Base-by-base conservation (phyloP, 2,113 vertebrate species). In the Scolopax mira region DNA sequence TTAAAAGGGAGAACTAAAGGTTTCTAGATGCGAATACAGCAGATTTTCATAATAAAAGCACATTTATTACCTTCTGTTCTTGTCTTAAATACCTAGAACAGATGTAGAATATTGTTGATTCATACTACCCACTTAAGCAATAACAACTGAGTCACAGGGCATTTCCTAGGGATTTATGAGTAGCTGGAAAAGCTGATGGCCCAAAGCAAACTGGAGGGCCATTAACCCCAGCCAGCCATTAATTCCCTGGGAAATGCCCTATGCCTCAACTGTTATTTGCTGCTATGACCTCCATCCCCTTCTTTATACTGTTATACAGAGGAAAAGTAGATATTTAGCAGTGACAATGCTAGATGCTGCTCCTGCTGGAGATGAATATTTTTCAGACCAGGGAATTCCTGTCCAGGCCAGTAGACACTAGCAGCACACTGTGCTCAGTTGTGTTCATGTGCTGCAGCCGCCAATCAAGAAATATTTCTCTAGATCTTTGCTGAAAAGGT, bases 171-270 rank as follows among this genome's bases (percentile, higher is more conserved):
- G 42, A 88, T 91, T 91, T 61, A 91, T 4, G 12, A 93, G n/a
- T 58, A 83, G 54, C 82, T 91, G 89, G 58, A 51, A 84, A 75
- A 83, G 67, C 4, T 80, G 85, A 65, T 80, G 69, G 79, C 66
- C 71, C 79, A 94, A 49, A 91, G 82, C 79, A 93, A 95, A 92
- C 69, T 65, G 37, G 79, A 80, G 87, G 39, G 64, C 79, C 75
- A 84, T 79, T 91, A 82, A 75, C 49, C 37, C 49, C 82, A 75
- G 27, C 11, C 33, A 90, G 77, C 54, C 66, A 62, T 78, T 80
- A 90, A 91, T 90, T 81, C 55, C 60, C 79, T 81, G 79, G 75
- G 75, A 94, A 91, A 94, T 80, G 79, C 85, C 75, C 75, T 67
- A 2, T 80, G 62, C 60, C 58, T 96, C 82, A 48, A 16, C 39